Evolutionary conservation across 2,888 invertebrate species (phyloP), one percentile per base, ranked within the genome.

Genomic region (Julus scanicus): DNA sequence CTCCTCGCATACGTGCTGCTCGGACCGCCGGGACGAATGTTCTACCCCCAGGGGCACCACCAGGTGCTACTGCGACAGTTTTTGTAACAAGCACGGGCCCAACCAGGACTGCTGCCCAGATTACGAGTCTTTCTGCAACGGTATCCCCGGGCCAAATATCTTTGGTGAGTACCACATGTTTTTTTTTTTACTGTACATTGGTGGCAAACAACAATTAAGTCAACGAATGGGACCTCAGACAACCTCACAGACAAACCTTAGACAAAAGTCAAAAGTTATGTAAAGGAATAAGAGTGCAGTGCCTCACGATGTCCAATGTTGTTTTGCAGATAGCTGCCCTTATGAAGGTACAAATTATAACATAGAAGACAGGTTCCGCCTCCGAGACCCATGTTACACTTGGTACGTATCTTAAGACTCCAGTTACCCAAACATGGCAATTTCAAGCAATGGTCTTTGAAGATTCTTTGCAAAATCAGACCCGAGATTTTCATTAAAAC

Each of bases 31-130:
- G n/a, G 84, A 84, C 20, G 40, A 40, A 9, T 84, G 84, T 20
- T 84, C 84, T 3, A 84, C 48, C 15, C 44, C 40, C 20, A 84
- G 39, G n/a, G 11, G 40, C 84, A 84, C 17, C n/a, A 84, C 84
- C 17, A 84, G 20, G 48, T 84, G 84, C 40, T 84, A 84, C 84
- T 84, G 84, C 48, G 84, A 84, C 48, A 48, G 20, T 9, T 84
- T 84, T 20, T 84, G 84, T 20, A 48, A 44, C 84, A 13, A 48
- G 20, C 84, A 48, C n/a, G 71, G 71, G 1, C 84, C 84, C 17
- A 84, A 84, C 84, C 39, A 11, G 20, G 84, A 84, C 84, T 84
- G 84, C 84, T 84, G 84, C 40, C 40, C 84, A 20, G 84, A 84
- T 20, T 84, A 84, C 11, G 84, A 84, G 20, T 40, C 40, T 17